Conservation (phyloP, 2,113 vertebrate genomes). For the Phaetusa simplex region DNA sequence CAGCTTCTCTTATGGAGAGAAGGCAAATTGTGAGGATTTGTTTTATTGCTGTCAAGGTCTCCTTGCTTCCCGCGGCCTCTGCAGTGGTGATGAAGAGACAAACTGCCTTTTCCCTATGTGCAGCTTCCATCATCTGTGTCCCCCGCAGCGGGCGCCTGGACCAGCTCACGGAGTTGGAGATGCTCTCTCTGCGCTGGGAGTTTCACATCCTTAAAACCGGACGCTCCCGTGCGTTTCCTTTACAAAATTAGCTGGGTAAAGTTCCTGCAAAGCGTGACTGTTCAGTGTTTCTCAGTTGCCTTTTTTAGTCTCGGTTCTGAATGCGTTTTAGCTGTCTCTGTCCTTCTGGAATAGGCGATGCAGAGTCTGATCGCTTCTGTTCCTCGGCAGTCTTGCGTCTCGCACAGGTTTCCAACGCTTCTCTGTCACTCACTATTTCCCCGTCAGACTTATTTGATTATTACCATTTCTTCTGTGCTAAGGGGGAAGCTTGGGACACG, state of each 20-base stretch:
- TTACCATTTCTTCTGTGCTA: not conserved
- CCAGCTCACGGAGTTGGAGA: not conserved
- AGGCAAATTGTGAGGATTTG: not conserved
- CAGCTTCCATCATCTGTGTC: not conserved
- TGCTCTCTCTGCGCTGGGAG: not conserved
- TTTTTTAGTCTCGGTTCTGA: not conserved
- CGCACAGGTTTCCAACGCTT: not conserved
- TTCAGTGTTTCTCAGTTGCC: not conserved
- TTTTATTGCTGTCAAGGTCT: not conserved
- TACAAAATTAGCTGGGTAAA: not conserved
- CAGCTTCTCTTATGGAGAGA: not conserved
- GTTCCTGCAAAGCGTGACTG: not conserved
- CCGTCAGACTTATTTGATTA: not conserved
- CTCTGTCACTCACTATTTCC: not conserved
- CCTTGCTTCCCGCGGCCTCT: fast-evolving
- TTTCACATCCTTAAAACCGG: not conserved
- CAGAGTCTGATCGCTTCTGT: not conserved
- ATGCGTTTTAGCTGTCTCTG: not conserved
- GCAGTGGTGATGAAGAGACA: not conserved
- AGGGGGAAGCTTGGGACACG: not conserved
- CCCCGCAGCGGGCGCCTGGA: not conserved
- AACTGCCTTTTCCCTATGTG: not conserved
- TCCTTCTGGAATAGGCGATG: not conserved
- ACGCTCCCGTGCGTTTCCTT: not conserved
- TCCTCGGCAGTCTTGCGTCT: not conserved